Evolutionary conservation across 1,140 invertebrate genomes (phyloP).

Genomic region (Drosophila elegans): DNA sequence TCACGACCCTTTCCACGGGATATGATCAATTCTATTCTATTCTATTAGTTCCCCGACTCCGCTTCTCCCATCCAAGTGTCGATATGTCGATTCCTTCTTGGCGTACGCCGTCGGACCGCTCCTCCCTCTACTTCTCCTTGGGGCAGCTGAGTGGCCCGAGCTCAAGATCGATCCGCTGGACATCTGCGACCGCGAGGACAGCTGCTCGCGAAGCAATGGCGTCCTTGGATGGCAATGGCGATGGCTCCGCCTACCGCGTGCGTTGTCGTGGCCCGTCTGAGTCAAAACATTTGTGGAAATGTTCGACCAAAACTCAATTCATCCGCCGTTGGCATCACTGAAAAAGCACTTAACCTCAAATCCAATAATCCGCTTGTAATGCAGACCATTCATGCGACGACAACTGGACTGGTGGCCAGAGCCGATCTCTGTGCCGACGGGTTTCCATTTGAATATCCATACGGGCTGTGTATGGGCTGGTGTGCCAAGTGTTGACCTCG

Average conservation of each 20-base stretch:
- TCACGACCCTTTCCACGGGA: slow-evolving; percentile 18
- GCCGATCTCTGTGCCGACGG: slow-evolving; percentile 40
- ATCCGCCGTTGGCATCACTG: slow-evolving; percentile 42
- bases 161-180: slow-evolving; percentile 4
- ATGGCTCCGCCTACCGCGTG: slow-evolving; percentile 63
- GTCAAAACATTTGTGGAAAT: slow-evolving; percentile 77
- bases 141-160: slow-evolving; percentile 49
- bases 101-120: slow-evolving; percentile 50
- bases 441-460: slow-evolving; percentile 72
- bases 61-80: background rate
- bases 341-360: slow-evolving; percentile 81
- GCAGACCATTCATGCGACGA: slow-evolving; percentile 60
- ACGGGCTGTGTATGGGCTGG: slow-evolving; percentile 35
- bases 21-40: slow-evolving; percentile 62
- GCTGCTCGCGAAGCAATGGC: slow-evolving; percentile 70
- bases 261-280: slow-evolving; percentile 52
- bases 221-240: slow-evolving; percentile 21
- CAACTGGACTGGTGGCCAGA: slow-evolving; percentile 20
- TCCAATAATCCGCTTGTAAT: slow-evolving; percentile 82
- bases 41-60: slow-evolving; percentile 23
- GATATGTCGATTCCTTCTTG: slow-evolving; percentile 24
- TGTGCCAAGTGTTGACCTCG: slow-evolving; percentile 73
- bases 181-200: slow-evolving; percentile 28
- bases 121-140: slow-evolving; percentile 38
- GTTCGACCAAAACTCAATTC: slow-evolving; percentile 39